Evolutionary conservation across 2,888 invertebrate genomes (phyloP), one percentile per base, ranked within the genome.

Genomic region (Gastracanthus pulcherrimus): DNA sequence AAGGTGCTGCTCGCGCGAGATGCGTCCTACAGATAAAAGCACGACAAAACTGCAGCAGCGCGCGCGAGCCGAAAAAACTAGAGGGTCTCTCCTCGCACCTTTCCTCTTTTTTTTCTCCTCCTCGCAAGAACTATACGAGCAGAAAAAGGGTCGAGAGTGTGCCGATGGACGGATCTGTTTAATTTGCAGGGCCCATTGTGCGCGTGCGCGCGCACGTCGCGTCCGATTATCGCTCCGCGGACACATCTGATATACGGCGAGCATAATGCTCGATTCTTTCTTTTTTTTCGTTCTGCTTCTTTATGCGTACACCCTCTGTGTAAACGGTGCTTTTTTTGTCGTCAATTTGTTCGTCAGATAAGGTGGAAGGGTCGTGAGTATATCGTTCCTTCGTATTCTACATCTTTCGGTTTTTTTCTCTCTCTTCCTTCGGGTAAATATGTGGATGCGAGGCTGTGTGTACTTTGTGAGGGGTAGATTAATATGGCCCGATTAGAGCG

Each of bases 161-260:
- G 58, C 45, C 71, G 81, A 71, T 58, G 66, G 48, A 66, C 69
- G 64, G 67, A 81, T 81, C 74, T 29, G 72, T 81, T 81, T 81
- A 81, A 81, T 81, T 81, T 81, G 67, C 31, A n/a, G 19, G 19
- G 19, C 3, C 76, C 48, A 62, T 78, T 78, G 69, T 72, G 29
- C 76, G 51, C 31, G 58, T 19, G 71, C 38, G 34, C 31, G 60
- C 72, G 36, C 64, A 41, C 55, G 77, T 81, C 77, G 62, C 58
- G 34, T 62, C 64, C 62, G 69, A 81, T 81, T 58, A 76, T 29
- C 67, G 38, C 9, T 55, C 23, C 16, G 48, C 51, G 55, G 41
- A 26, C 58, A 34, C 38, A 76, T 76, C 67, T 67, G 67, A 69
- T 60, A n/a, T n/a, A 69, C 31, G 34, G 29, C 13, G 23, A 55